Conservation (phyloP, 2,113 vertebrate genomes). For the Caloenas nicobarica region DNA sequence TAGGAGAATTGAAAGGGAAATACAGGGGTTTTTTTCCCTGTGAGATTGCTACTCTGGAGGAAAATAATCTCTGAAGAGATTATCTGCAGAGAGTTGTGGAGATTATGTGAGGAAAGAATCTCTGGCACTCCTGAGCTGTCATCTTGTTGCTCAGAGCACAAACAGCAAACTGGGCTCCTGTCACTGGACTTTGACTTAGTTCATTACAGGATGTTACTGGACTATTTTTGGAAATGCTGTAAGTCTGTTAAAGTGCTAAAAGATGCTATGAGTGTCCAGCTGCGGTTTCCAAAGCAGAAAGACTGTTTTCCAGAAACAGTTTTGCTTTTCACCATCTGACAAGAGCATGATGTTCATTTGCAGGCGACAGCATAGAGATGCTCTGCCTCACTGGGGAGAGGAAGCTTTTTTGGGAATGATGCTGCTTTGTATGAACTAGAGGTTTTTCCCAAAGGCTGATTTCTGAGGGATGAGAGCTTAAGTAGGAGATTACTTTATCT, state of each 20-base stretch:
- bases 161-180: background rate
- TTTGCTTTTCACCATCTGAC: background rate
- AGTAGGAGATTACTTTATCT: background rate
- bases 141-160: background rate
- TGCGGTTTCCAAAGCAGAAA: background rate
- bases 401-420: background rate
- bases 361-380: background rate
- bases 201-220: background rate
- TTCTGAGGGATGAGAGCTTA: background rate
- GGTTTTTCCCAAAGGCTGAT: background rate
- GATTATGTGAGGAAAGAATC: no score
- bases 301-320: background rate
- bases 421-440: fast-evolving
- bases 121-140: background rate
- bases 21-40: background rate
- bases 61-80: background rate
- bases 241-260: background rate
- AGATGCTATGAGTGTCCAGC: background rate
- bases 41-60: background rate
- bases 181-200: background rate
- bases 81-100: background rate
- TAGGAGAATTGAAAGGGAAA: background rate
- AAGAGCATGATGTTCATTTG: background rate
- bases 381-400: background rate
- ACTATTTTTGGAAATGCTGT: background rate